Base-by-base conservation (phyloP, 2,113 vertebrate genomes). In the Otus sunia region DNA sequence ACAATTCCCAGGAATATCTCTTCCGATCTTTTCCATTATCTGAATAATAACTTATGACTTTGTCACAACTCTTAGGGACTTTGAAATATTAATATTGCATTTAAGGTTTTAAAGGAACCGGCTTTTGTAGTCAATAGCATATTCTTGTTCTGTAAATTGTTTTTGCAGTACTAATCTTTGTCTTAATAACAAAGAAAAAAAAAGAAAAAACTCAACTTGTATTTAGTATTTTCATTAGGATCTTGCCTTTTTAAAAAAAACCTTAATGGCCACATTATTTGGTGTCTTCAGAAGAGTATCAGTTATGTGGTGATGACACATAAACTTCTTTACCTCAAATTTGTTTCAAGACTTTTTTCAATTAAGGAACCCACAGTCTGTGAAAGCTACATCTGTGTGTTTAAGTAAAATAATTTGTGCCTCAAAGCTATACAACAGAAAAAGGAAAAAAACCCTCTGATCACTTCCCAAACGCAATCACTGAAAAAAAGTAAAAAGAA, bases 351-450 rank as follows among this genome's bases (percentile, higher is more conserved):
- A 15, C 9, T 62, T 60, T 91, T 88, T 92, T 78, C 49, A 79
- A 11, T 95, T 96, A 93, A 86, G 79, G 30, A 83, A 86, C 39
- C 12, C 50, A 69, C 10, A 23, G 5, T 78, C 68, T 88, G 37
- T 86, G 71, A 88, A 93, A 93, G 34, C 6, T 95, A 82, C 58
- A 80, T 79, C 90, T 75, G 67, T 69, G 49, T 75, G 34, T 72
- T 82, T 66, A 93, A 86, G 71, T 49, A 72, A 94, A 92, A 83
- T 73, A 92, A 95, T 76, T 88, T 96, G 30, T 86, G 41, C 86
- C 86, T 90, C 36, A 83, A 86, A 95, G 75, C 74, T 62, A 69
- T 88, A 66, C 5, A 69, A 73, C 12, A 64, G 45, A 59, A 75
- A 16, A 50, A 79, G 6, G 6, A 17, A 52, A 30, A 27, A 32